Evolutionary conservation across 2,113 vertebrate species (phyloP).

Genomic region (Coturnix japonica): DNA sequence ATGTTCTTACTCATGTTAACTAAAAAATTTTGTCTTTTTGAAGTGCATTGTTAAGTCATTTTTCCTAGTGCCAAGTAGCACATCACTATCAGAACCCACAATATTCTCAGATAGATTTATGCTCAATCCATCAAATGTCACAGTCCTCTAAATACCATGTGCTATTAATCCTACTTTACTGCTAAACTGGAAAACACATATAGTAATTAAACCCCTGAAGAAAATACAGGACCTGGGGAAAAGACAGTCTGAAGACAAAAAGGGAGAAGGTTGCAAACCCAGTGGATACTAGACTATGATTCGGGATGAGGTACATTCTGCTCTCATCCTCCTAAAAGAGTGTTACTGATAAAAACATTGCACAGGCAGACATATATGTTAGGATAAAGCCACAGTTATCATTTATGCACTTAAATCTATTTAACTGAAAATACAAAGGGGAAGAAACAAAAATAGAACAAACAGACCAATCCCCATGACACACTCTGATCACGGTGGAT

Average conservation of each 20-base stretch:
- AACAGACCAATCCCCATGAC: slow-evolving; percentile 44
- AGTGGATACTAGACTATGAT: slow-evolving; percentile 1
- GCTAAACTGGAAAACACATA: background rate
- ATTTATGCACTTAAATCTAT: slow-evolving; percentile 55
- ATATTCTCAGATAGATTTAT: background rate
- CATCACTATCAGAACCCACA: background rate
- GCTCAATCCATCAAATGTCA: background rate
- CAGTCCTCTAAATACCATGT: background rate
- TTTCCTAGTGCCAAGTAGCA: background rate
- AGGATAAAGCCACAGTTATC: slow-evolving; percentile 61
- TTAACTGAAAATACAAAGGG: slow-evolving; percentile 42
- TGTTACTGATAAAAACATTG: slow-evolving; percentile 48
- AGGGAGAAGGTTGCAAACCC: background rate
- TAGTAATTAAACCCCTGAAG: background rate
- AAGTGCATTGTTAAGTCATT: background rate
- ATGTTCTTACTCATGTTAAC: background rate
- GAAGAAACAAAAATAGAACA: slow-evolving; percentile 43
- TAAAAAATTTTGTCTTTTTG: background rate
- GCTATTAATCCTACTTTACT: background rate
- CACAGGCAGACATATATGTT: slow-evolving; percentile 2
- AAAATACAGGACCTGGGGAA: background rate
- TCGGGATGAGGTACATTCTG: slow-evolving; percentile 43
- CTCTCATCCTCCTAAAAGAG: slow-evolving; percentile 7
- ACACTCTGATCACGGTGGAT: slow-evolving; percentile 35
- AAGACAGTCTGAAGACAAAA: background rate